Percentiles rank a stretch among this genome's conserved stretches.
phyloP scores from a whole-genome alignment of 2,797 vertebrate genomes.

The Ceryle rudis region DNA sequence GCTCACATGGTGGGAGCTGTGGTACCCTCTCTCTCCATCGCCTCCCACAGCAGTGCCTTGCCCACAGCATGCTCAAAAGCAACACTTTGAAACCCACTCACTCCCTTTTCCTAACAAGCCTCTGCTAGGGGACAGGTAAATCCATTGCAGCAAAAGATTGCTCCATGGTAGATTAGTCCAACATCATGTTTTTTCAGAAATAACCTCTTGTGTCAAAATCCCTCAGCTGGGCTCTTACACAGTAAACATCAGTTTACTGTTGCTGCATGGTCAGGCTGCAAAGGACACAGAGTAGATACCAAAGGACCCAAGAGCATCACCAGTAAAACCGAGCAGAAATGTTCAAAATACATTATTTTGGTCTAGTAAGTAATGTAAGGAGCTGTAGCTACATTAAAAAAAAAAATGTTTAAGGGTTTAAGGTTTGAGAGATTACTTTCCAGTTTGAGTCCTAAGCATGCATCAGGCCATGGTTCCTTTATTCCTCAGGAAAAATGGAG shows the following conservation, averaged over 20 bases:
- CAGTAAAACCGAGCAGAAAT: background rate
- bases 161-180: background rate
- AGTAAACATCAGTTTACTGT: background rate
- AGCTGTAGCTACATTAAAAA: background rate
- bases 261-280: background rate
- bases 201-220: conserved; percentile 17
- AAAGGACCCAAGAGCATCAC: background rate
- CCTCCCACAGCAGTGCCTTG: background rate
- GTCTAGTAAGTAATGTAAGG: background rate
- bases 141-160: background rate
- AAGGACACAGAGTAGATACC: background rate
- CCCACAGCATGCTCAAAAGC: background rate
- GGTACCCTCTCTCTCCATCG: background rate
- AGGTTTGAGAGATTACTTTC: background rate
- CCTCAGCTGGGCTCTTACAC: background rate
- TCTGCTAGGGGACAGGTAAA: background rate
- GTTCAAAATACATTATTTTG: background rate
- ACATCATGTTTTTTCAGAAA: conserved; percentile 7
- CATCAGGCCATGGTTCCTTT: background rate
- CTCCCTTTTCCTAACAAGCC: background rate
- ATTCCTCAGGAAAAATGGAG: background rate
- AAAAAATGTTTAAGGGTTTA: background rate
- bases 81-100: background rate
- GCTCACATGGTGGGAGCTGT: background rate
- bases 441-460: background rate